Conservation (phyloP, 2,888 invertebrate genomes). For the Cantharis flavilabris region DNA sequence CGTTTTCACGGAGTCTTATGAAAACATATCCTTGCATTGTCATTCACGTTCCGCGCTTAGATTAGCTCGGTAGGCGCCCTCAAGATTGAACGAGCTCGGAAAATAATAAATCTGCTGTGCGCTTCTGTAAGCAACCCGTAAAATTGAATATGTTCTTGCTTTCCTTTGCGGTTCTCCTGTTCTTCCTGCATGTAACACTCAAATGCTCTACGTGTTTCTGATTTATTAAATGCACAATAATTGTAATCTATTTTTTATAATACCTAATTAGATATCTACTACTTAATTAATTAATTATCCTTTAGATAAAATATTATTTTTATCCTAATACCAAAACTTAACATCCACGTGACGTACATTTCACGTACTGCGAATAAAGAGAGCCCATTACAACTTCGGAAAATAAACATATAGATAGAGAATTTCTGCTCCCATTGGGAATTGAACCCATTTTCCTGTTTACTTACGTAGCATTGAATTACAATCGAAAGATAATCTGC, state of each 20-base stretch:
- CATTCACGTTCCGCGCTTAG: constrained; percentile 39
- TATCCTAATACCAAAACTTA: background rate
- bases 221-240: background rate
- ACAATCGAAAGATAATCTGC: background rate
- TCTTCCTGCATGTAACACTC: constrained; percentile 28
- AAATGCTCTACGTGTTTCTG: constrained; percentile 10
- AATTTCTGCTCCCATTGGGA: background rate
- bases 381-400: background rate
- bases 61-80: constrained; percentile 41
- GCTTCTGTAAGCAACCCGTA: constrained; percentile 43
- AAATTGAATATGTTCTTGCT: constrained; percentile 42
- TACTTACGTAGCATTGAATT: background rate
- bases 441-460: background rate
- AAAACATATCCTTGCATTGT: constrained; percentile 39
- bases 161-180: constrained; percentile 30
- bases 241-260: background rate
- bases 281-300: background rate
- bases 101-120: constrained; percentile 43
- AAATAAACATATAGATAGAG: background rate
- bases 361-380: background rate
- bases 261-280: background rate
- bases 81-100: constrained; percentile 42
- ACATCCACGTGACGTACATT: background rate
- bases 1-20: constrained; percentile 33
- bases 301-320: background rate